Conservation (phyloP, 2,888 invertebrate species). For the Drosophila pullipes region DNA sequence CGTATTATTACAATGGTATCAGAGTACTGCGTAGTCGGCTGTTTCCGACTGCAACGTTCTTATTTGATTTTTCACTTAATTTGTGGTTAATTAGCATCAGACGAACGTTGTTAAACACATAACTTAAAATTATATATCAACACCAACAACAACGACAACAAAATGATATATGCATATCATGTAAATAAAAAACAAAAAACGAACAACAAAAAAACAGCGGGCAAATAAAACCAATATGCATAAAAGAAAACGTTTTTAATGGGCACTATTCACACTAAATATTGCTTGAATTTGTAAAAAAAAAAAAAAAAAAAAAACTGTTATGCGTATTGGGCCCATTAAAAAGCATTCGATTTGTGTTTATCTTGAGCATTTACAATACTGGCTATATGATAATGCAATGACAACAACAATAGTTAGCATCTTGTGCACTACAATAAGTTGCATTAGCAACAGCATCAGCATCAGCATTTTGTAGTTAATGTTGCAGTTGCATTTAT, state of each 20-base stretch:
- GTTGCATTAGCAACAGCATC: conserved; percentile 24
- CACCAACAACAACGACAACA: conserved; percentile 37
- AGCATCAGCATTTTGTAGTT: conserved; percentile 22
- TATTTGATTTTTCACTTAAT: not conserved
- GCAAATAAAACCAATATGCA: conserved; percentile 34
- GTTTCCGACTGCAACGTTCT: not conserved
- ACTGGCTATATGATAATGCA: conserved; percentile 39
- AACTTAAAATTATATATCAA: conserved; percentile 35
- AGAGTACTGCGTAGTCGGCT: not conserved
- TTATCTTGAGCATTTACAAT: conserved; percentile 30
- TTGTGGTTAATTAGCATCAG: not conserved
- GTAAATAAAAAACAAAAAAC: conserved; percentile 2
- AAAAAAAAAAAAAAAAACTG: not conserved
- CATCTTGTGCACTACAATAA: conserved; percentile 35
- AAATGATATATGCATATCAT: conserved; percentile 23
- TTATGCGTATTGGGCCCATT: conserved; percentile 21
- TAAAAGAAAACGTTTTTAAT: conserved; percentile 7
- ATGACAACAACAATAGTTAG: conserved; percentile 23
- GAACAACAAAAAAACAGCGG: conserved; percentile 15
- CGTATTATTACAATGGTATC: not conserved
- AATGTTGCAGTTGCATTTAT: conserved; percentile 39
- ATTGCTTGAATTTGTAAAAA: not conserved
- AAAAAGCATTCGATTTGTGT: conserved; percentile 22
- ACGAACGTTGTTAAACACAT: conserved; percentile 14
- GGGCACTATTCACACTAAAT: conserved; percentile 3